Base-by-base conservation (phyloP, 2,888 invertebrate species). In the Drosophila rellima region DNA sequence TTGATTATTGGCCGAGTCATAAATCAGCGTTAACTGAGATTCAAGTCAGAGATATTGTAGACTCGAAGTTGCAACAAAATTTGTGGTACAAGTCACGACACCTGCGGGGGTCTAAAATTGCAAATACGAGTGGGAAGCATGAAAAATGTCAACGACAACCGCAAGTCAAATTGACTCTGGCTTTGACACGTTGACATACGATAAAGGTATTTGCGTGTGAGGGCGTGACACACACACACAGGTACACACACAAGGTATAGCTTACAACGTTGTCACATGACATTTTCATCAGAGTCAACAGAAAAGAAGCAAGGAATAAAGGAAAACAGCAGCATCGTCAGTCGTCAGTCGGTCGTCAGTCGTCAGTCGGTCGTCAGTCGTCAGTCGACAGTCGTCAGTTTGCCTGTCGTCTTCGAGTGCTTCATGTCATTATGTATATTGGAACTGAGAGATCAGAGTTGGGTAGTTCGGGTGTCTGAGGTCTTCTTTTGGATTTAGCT, bases 121-220 rank as follows among this genome's bases (percentile, higher is more conserved):
- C 33, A 64, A 59, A 55, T 26, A 37, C 26, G 26, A 26, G 26
- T 26, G 1, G 52, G 54, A 48, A 52, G 48, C 50, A 35, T n/a
- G 48, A 62, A 80, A 78, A 80, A 74, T 69, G 74, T 66, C 67
- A 69, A 60, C 80, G 75, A 60, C 78, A 74, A 70, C 86, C 88
- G 68, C 88, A 86, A 83, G 80, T 83, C 81, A 79, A 89, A 89
- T 87, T 89, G 86, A 87, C 90, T 87, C 75, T 86, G 87, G 74
- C 82, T 83, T 86, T 87, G 90, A 89, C 87, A 88, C 84, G 83
- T 80, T 89, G 87, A 78, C 83, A 86, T 74, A 80, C 78, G 86
- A 86, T 86, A 80, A 86, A 88, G 87, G 83, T 86, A 83, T 88
- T 83, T 82, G 78, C 50, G 61, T 61, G 66, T 61, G 66, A 35